Evolutionary conservation across 2,113 vertebrate genomes (phyloP).

Genomic region (Cercocebus atys): DNA sequence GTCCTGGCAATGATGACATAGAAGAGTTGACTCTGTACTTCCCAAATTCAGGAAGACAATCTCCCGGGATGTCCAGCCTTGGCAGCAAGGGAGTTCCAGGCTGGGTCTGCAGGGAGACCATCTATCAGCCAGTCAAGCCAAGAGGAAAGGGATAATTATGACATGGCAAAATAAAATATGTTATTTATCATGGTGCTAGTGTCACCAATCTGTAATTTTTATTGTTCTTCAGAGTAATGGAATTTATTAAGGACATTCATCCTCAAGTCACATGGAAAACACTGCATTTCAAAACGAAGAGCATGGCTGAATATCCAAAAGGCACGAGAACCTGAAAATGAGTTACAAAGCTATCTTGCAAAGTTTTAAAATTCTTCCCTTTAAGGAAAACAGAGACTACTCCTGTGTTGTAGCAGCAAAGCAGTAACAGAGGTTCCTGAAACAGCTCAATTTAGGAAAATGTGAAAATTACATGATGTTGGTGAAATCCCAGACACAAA

Average conservation of each 20-base stretch:
- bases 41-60: not conserved
- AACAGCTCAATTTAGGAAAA: conserved; percentile 58
- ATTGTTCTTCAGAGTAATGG: conserved; percentile 79
- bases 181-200: conserved; percentile 70
- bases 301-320: not conserved
- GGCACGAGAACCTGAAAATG: not conserved
- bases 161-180: conserved; percentile 61
- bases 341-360: not conserved
- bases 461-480: conserved; percentile 18
- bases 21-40: fast-evolving
- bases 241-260: conserved; percentile 77
- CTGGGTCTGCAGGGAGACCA: conserved; percentile 29
- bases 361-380: not conserved
- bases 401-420: not conserved
- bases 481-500: conserved; percentile 20
- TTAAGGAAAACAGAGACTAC: not conserved
- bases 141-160: conserved; percentile 69
- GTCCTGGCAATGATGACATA: fast-evolving
- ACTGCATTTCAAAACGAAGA: not conserved
- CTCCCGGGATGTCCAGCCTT: fast-evolving
- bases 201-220: conserved; percentile 77
- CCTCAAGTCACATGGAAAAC: conserved; percentile 35
- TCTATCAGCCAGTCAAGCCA: conserved; percentile 34
- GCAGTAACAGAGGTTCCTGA: not conserved
- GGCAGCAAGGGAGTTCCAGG: not conserved